These are phyloP conservation scores for Odontocolon sp. DNA, from an alignment of 2,888 invertebrate genomes.

Conservation along the genomic window DNA sequence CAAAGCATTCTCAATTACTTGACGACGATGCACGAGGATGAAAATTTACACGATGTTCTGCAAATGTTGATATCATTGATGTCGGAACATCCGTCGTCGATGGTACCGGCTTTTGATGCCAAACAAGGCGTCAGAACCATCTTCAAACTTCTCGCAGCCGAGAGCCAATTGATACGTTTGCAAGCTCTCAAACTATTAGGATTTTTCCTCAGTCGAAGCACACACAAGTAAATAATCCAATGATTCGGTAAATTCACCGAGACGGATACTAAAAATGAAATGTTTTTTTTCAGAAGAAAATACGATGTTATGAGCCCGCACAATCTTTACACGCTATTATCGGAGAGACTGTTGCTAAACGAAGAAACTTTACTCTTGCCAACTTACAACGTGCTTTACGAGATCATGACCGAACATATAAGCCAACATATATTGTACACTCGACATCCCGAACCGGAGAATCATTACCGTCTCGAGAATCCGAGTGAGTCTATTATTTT, in stretches of 20 bases:
- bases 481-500: constrained; percentile 87
- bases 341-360: constrained; percentile 94
- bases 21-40: constrained; percentile 99
- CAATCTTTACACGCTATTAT: constrained; percentile 98
- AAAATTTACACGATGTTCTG: constrained; percentile 98
- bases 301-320: constrained; percentile 99
- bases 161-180: constrained; percentile 96
- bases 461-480: constrained; percentile 96
- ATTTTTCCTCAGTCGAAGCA: constrained; percentile 98
- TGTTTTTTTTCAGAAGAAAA: constrained; percentile 88
- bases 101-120: constrained; percentile 99
- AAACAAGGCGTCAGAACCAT: constrained; percentile 98
- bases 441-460: constrained; percentile 97
- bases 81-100: constrained; percentile 99
- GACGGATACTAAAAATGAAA: constrained; percentile 46
- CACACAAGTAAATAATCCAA: constrained; percentile 91
- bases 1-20: constrained; percentile 99
- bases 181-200: constrained; percentile 98
- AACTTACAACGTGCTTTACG: constrained; percentile 99
- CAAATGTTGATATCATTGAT: constrained; percentile 98
- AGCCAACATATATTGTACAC: constrained; percentile 97
- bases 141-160: constrained; percentile 97
- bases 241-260: not conserved
- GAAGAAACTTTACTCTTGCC: constrained; percentile 95
- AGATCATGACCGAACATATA: constrained; percentile 98